Evolutionary conservation across 2,113 vertebrate genomes (phyloP), one percentile per base, ranked within the genome.

Genomic region (Calidris pugnax): DNA sequence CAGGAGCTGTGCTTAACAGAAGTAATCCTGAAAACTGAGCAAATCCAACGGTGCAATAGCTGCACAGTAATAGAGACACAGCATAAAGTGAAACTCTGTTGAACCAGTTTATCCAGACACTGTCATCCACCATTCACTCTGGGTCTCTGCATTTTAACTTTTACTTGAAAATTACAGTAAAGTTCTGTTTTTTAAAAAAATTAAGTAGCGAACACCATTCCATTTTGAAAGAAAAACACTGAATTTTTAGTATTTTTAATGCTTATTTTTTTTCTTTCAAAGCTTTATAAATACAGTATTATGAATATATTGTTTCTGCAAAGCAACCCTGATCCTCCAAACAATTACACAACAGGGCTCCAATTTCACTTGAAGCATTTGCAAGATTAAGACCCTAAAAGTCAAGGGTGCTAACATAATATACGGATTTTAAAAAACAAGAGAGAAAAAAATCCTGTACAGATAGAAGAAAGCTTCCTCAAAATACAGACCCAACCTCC

Each of bases 311-410:
- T 41, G 39, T 32, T 83, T 88, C 75, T 92, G 85, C 63, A 66
- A 60, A 75, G 88, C 53, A 90, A 64, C 67, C 12, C 23, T 0
- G 0, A 56, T 89, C 56, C 86, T 76, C 73, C 57, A 39, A 78
- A 89, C 35, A 71, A 80, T 76, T 43, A 50, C 41, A 59, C 48
- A 78, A 51, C 41, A 33, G 64, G 80, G 84, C 73, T 95, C 69
- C 35, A 21, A 72, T 91, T 91, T 89, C 80, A 75, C 69, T 75
- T 30, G 2, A 67, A 89, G 74, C 39, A 47, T 62, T 81, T 81
- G 56, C 69, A 92, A 85, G 51, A 92, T 64, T 81, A 91, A 93
- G 69, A 76, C 80, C 69, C 84, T 72, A 72, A 79, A 95, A 96
- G 77, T 66, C 45, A 57, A 73, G 32, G 66, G 27, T 82, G 39